Evolutionary conservation across 2,113 vertebrate genomes (phyloP).

Genomic region (Peromyscus californicus): DNA sequence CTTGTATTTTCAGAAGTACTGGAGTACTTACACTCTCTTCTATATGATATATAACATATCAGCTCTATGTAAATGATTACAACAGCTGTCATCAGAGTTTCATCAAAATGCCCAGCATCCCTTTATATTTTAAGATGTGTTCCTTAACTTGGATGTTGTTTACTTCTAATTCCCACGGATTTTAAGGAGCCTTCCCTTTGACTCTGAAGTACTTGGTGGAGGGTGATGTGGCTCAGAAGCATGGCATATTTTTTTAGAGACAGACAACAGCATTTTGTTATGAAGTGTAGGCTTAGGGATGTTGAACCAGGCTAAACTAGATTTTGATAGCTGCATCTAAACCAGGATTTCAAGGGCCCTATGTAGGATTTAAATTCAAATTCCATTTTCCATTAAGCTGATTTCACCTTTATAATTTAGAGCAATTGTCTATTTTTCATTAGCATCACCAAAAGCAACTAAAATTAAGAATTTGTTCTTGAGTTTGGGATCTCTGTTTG

Average conservation of each 20-base stretch:
- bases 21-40: not conserved
- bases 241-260: not conserved
- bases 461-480: not conserved
- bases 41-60: not conserved
- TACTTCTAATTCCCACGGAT: fast-evolving
- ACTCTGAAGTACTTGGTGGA: not conserved
- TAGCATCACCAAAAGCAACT: not conserved
- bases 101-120: fast-evolving
- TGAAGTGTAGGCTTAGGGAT: not conserved
- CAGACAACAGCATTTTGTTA: not conserved
- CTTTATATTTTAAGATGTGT: not conserved
- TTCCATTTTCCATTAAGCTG: not conserved
- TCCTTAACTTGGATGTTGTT: not conserved
- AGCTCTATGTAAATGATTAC: not conserved
- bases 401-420: too few species aligned
- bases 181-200: not conserved
- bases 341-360: not conserved
- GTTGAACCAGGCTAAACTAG: not conserved
- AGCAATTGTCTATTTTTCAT: not conserved
- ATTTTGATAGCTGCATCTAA: not conserved
- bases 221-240: not conserved
- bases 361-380: not conserved
- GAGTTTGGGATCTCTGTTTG: not conserved
- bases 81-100: not conserved
- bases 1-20: not conserved